A percentile compares a stretch with the other conserved stretches of the same genome.
These are phyloP conservation scores for Gortyna flavago DNA, from an alignment of 2,888 invertebrate species.

Conservation along the genomic window DNA sequence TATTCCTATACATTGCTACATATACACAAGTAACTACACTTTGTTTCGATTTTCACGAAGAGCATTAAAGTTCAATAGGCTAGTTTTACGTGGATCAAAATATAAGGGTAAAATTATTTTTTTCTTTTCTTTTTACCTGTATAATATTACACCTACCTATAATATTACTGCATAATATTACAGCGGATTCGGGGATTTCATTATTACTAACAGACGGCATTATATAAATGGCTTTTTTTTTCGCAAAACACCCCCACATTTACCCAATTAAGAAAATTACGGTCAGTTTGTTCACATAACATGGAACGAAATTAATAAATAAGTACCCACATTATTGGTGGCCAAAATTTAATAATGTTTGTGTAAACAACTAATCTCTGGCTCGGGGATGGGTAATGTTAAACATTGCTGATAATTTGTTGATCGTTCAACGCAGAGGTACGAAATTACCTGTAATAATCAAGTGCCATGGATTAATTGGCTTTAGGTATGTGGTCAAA, in stretches of 20 bases:
- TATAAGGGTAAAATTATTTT: background rate
- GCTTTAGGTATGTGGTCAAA: constrained; percentile 11
- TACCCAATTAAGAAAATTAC: constrained; percentile 47
- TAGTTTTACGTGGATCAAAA: background rate
- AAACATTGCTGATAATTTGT: constrained; percentile 73
- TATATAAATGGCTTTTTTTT: constrained; percentile 19
- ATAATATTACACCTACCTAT: no score
- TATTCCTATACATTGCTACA: constrained; percentile 20
- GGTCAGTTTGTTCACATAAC: constrained; percentile 18
- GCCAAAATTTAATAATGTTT: constrained; percentile 70
- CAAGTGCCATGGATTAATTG: constrained; percentile 38
- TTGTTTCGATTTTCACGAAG: constrained; percentile 15
- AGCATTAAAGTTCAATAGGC: background rate
- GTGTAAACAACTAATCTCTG: constrained; percentile 60
- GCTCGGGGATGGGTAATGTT: constrained; percentile 60
- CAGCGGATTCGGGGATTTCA: background rate
- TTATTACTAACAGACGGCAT: background rate
- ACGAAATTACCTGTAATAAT: constrained; percentile 57
- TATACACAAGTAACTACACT: constrained; percentile 1
- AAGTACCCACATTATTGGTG: constrained; percentile 63
- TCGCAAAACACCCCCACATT: constrained; percentile 25
- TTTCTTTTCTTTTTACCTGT: constrained; percentile 6
- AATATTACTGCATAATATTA: background rate
- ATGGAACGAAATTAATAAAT: constrained; percentile 40
- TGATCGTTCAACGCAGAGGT: constrained; percentile 65